phyloP scores from a whole-genome alignment of 2,797 vertebrate genomes.

The Epinephelus malabaricus region DNA sequence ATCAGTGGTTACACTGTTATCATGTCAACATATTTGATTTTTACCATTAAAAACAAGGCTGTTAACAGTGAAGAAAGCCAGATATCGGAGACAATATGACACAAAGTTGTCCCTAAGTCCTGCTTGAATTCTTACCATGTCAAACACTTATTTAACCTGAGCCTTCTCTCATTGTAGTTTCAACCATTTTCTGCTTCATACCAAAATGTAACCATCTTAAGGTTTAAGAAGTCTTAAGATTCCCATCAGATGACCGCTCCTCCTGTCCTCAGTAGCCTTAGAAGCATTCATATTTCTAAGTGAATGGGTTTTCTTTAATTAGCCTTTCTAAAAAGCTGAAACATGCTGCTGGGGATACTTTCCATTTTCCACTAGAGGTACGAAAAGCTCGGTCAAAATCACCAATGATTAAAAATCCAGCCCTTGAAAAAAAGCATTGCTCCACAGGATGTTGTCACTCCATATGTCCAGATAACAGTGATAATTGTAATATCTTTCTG shows the following conservation, averaged over 20 bases:
- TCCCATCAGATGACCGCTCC: no score
- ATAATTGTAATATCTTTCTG: neutral
- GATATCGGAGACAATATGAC: slow-evolving; percentile 1
- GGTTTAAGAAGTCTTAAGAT: neutral
- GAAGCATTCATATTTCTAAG: neutral
- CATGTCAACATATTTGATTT: neutral
- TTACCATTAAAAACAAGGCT: neutral
- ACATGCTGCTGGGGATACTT: slow-evolving; percentile 2
- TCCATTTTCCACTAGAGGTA: neutral
- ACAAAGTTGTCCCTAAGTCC: neutral
- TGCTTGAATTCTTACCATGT: neutral
- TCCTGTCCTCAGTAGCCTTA: neutral
- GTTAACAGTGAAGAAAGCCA: neutral
- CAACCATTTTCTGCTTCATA: neutral
- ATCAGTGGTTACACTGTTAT: slow-evolving; percentile 1
- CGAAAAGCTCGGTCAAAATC: neutral
- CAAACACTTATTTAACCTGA: neutral
- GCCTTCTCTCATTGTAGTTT: neutral
- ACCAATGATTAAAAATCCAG: neutral
- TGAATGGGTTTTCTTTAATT: neutral
- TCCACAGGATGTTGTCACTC: neutral
- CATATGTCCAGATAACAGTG: neutral
- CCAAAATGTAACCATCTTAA: neutral
- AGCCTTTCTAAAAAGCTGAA: neutral
- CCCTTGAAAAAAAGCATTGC: neutral